Evolutionary conservation across 2,797 vertebrate species (phyloP).

Genomic region (Urocyon cinereoargenteus): DNA sequence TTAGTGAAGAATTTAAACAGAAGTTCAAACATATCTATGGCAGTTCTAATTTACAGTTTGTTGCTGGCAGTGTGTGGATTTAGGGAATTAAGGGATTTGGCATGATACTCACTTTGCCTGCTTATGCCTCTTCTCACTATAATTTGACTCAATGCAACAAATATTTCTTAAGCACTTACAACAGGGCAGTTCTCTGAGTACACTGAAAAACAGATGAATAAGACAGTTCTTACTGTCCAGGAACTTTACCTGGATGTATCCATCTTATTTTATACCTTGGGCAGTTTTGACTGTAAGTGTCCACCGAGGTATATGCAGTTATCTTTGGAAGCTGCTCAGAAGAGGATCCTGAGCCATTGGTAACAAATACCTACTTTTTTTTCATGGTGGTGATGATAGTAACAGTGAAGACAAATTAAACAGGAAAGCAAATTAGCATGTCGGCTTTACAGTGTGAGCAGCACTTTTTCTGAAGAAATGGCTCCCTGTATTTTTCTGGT

Average conservation of each 20-base stretch:
- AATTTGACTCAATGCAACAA: slow-evolving; percentile 24
- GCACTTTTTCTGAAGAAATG: neutral
- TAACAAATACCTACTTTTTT: neutral
- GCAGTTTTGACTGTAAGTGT: neutral
- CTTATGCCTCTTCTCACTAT: slow-evolving; percentile 5
- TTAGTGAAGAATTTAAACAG: slow-evolving; percentile 74
- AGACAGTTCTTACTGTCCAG: neutral
- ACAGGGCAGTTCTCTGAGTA: neutral
- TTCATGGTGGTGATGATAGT: neutral
- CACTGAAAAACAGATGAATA: neutral
- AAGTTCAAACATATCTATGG: slow-evolving; percentile 67
- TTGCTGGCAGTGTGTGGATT: slow-evolving; percentile 44
- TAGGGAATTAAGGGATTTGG: slow-evolving; percentile 69
- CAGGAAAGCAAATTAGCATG: neutral
- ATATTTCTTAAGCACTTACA: slow-evolving; percentile 37
- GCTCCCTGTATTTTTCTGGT: neutral
- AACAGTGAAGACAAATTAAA: slow-evolving; percentile 17
- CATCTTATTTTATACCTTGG: neutral
- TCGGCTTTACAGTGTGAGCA: neutral
- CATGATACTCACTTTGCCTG: slow-evolving; percentile 36
- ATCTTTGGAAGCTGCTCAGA: neutral
- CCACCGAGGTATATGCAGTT: neutral
- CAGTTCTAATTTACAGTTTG: slow-evolving; percentile 67
- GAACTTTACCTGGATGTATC: neutral
- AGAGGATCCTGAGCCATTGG: neutral